phyloP scores from a whole-genome alignment of 2,888 invertebrate genomes.

The Drosophila hawaiiensis region DNA sequence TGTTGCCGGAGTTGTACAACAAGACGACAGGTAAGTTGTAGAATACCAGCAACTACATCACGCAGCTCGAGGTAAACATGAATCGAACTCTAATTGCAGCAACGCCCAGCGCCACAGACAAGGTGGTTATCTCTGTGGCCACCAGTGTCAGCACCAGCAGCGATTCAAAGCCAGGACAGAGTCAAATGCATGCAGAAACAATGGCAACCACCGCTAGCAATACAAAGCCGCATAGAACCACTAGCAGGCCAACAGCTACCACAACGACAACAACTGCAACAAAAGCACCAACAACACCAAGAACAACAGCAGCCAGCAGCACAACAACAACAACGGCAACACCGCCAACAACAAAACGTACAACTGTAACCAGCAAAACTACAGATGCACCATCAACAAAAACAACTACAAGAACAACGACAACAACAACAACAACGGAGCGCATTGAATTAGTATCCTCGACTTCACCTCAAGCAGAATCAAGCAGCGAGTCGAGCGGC shows the following conservation, averaged over 20 bases:
- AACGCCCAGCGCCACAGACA: conserved; percentile 73
- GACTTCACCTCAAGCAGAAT: conserved; percentile 45
- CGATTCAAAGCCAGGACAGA: conserved; percentile 54
- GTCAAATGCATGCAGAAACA: conserved; percentile 26
- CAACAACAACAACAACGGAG: conserved; percentile 41
- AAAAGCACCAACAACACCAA: conserved; percentile 47
- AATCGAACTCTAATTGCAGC: conserved; percentile 53
- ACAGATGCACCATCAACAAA: conserved; percentile 48
- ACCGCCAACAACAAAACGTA: conserved; percentile 30
- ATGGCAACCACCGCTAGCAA: conserved; percentile 30
- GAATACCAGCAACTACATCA: conserved; percentile 1
- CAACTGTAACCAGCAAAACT: conserved; percentile 59
- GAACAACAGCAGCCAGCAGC: conserved; percentile 28
- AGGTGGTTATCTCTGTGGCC: conserved; percentile 80
- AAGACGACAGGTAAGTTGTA: conserved; percentile 68
- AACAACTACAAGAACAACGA: conserved; percentile 16
- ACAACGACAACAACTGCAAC: conserved; percentile 34
- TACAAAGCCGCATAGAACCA: conserved; percentile 33
- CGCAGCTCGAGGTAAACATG: conserved; percentile 28
- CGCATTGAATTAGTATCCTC: conserved; percentile 62
- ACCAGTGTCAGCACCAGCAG: conserved; percentile 78
- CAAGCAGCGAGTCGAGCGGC: conserved; percentile 48
- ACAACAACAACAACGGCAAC: conserved; percentile 19
- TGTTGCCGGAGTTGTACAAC: conserved; percentile 71
- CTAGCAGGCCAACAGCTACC: conserved; percentile 31